These are phyloP conservation scores for Poeciliopsis infans DNA, from an alignment of 2,797 vertebrate genomes.

Conservation along the genomic window DNA sequence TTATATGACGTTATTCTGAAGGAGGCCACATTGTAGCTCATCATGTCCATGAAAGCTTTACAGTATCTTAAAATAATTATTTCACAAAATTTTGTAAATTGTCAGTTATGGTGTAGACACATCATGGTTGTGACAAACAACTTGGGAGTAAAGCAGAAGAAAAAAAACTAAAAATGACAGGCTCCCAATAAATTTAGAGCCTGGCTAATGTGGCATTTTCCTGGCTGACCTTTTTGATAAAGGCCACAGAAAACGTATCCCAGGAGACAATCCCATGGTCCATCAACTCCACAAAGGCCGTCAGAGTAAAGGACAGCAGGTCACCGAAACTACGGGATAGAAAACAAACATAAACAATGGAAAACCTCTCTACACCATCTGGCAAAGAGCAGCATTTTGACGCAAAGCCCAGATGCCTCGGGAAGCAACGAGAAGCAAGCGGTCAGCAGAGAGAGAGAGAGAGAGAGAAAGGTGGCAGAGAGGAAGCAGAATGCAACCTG, in stretches of 20 bases:
- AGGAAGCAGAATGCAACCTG: conserved; percentile 28
- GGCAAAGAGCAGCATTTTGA: conserved; percentile 44
- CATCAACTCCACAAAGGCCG: conserved; percentile 98
- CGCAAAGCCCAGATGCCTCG: conserved; percentile 58
- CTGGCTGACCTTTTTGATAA: conserved; percentile 95
- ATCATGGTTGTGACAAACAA: too few relatives aligned
- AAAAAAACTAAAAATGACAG: too few relatives aligned
- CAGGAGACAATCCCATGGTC: conserved; percentile 99
- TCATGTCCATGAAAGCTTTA: too few relatives aligned
- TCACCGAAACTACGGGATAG: conserved; percentile 94
- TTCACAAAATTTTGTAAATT: background rate
- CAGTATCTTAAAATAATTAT: too few relatives aligned
- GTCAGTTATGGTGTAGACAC: too few relatives aligned
- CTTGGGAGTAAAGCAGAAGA: too few relatives aligned
- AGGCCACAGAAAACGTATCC: conserved; percentile 98
- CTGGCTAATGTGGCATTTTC: conserved; percentile 20
- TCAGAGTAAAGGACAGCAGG: conserved; percentile 97
- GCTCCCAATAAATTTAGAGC: background rate
- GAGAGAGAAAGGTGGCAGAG: conserved; percentile 8
- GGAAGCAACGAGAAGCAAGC: conserved; percentile 39
- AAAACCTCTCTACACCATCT: conserved; percentile 62
- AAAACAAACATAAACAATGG: conserved; percentile 71
- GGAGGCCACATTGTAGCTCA: too few relatives aligned
- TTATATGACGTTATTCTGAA: too few relatives aligned
- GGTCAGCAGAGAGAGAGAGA: conserved; percentile 44